These are phyloP conservation scores for Aplocera efformata DNA, from an alignment of 2,888 invertebrate genomes.

Conservation along the genomic window DNA sequence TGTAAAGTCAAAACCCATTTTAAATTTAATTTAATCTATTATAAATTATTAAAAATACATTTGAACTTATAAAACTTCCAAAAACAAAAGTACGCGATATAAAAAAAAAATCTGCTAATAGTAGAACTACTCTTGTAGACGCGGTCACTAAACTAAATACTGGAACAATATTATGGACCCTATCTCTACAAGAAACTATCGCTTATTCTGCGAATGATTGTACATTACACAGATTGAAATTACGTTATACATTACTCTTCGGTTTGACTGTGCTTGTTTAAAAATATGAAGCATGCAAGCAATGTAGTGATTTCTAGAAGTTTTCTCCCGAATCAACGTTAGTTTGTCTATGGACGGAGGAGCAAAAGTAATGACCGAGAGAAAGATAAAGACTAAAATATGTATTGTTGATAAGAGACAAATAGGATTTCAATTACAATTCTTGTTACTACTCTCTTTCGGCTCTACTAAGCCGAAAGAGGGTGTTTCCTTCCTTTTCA, in stretches of 20 bases:
- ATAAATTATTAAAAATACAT: no score
- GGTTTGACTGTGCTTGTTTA: not conserved
- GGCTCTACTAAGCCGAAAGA: no score
- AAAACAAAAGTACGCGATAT: no score
- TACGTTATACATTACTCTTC: slow-evolving; percentile 31
- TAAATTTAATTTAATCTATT: slow-evolving; percentile 15
- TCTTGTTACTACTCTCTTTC: no score
- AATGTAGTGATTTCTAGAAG: slow-evolving; percentile 29
- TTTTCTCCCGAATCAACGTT: slow-evolving; percentile 19
- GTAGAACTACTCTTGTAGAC: slow-evolving; percentile 35
- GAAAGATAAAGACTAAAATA: slow-evolving; percentile 43
- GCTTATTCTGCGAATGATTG: slow-evolving; percentile 22
- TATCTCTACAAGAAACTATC: slow-evolving; percentile 20
- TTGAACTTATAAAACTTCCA: no score
- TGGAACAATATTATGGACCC: slow-evolving; percentile 44
- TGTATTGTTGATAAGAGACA: slow-evolving; percentile 31
- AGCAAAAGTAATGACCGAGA: slow-evolving; percentile 51
- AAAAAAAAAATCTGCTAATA: not conserved
- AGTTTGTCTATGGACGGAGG: slow-evolving; percentile 13
- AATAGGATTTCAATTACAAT: slow-evolving; percentile 27
- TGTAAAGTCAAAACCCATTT: slow-evolving; percentile 83
- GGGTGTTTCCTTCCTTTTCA: no score
- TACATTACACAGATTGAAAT: slow-evolving; percentile 35
- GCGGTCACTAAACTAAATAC: slow-evolving; percentile 47
- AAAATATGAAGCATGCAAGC: not conserved